Base-by-base conservation (phyloP, 2,797 vertebrate genomes). In the Rhinogobio ventralis region DNA sequence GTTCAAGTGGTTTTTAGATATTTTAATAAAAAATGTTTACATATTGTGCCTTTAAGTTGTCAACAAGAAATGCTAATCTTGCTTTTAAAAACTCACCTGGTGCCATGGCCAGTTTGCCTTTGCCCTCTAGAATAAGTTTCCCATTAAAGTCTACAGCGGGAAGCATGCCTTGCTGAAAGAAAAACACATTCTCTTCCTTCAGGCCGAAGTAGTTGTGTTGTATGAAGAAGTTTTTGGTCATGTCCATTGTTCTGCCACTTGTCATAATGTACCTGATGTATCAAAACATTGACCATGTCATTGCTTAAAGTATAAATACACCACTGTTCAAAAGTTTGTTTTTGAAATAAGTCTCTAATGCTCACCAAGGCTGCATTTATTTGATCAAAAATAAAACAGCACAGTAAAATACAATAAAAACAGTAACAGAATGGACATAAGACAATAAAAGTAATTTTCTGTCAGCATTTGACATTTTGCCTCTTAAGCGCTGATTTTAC, bases 131-230 rank as follows among this genome's bases (percentile, higher is more conserved):
- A 82, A 99, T 96, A 90, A 99, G 95, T 91, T 98, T 99, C 74
- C 98, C 97, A 15, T 92, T 93, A 84, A 97, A 98, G 69, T 96
- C 97, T 95, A 99, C 94, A 46, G 98, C 98, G 0, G 98, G 98
- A 23, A 99, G 94, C 98, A 99, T 99, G 82, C 98, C 98, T 91
- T 99, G 98, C 92, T 98, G 97, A 85, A 99, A 99, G 91, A 99
- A 97, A 87, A 98, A 86, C 3, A 99, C 88, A 0, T 97, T 95
- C 89, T 95, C 93, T 89, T 96, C 93, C 49, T 94, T 94, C 87
- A 99, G 91, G 55, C 98, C 98, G 87, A 99, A 99, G 90, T 96
- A 96, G 46, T 88, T 92, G 88, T 97, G 96, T 39, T 85, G 93
- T 20, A 90, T 90, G 89, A 99, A 99, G 92, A 97, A 99, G 1